These are phyloP conservation scores for Opisthocomus hoazin DNA, from an alignment of 2,113 vertebrate genomes.

Conservation along the genomic window DNA sequence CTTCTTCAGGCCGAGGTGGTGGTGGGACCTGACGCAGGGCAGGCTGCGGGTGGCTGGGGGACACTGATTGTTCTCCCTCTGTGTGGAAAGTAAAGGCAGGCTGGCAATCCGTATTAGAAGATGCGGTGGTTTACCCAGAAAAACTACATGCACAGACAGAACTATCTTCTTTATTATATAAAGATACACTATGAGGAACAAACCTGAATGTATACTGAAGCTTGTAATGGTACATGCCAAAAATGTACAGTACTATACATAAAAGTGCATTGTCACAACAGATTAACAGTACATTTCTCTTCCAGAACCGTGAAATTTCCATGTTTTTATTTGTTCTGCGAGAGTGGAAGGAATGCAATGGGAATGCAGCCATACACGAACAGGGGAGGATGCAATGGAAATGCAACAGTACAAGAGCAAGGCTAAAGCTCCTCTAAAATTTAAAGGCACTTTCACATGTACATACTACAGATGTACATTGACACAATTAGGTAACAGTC, in stretches of 20 bases:
- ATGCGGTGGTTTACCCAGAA: not conserved
- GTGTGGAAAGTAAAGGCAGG: not conserved
- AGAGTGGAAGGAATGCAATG: constrained; percentile 64
- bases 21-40: not conserved
- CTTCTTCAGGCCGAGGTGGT: not conserved
- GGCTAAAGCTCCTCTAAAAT: constrained; percentile 87
- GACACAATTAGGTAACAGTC: constrained; percentile 84
- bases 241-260: constrained; percentile 95
- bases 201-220: constrained; percentile 81
- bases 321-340: constrained; percentile 57
- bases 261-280: constrained; percentile 96
- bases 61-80: not conserved
- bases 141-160: constrained; percentile 70
- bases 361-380: constrained; percentile 69
- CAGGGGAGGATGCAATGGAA: constrained; percentile 67
- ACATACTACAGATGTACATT: constrained; percentile 90
- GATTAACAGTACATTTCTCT: constrained; percentile 81
- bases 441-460: constrained; percentile 99
- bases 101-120: not conserved
- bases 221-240: constrained; percentile 90
- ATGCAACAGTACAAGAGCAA: constrained; percentile 78
- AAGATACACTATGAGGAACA: constrained; percentile 84
- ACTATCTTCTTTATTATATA: constrained; percentile 98
- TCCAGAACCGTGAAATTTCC: constrained; percentile 73
- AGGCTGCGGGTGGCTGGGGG: not conserved